Conservation (phyloP, 2,113 vertebrate genomes). For the Microcebus lehilahytsara region DNA sequence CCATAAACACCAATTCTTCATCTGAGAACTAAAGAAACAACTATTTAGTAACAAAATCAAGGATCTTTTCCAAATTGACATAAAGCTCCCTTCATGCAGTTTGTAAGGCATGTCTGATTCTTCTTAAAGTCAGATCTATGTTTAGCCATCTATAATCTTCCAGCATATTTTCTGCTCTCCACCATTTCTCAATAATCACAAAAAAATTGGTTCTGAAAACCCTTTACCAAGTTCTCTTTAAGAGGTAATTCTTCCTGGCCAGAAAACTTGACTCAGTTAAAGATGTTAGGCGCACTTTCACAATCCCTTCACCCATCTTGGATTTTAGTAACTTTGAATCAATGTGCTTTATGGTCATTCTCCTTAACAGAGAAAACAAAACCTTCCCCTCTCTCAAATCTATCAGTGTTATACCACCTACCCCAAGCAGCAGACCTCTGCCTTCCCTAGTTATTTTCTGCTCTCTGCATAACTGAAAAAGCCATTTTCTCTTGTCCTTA, state of each 20-base stretch:
- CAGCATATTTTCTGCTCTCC: neutral
- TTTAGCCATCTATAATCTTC: conserved; percentile 1
- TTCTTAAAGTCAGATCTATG: neutral
- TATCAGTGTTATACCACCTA: neutral
- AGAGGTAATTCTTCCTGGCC: neutral
- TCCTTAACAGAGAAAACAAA: conserved; percentile 46
- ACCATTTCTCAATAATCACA: conserved; percentile 16
- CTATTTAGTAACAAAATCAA: neutral
- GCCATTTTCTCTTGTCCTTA: conserved; percentile 42
- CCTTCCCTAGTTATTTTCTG: neutral
- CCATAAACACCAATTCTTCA: neutral
- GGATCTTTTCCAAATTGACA: neutral
- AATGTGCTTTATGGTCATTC: conserved; percentile 29
- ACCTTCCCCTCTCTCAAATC: neutral
- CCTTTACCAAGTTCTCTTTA: conserved; percentile 5
- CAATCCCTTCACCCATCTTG: neutral
- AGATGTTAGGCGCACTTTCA: neutral
- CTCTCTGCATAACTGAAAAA: conserved; percentile 44
- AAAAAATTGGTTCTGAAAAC: neutral
- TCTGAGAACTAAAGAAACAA: conserved; percentile 17
- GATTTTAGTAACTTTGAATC: conserved; percentile 41
- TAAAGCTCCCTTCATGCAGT: neutral
- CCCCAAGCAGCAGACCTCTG: conserved; percentile 22
- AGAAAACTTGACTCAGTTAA: neutral
- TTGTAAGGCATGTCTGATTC: neutral